Evolutionary conservation across 2,888 invertebrate species (phyloP).

Genomic region (Platycheirus rosarum): DNA sequence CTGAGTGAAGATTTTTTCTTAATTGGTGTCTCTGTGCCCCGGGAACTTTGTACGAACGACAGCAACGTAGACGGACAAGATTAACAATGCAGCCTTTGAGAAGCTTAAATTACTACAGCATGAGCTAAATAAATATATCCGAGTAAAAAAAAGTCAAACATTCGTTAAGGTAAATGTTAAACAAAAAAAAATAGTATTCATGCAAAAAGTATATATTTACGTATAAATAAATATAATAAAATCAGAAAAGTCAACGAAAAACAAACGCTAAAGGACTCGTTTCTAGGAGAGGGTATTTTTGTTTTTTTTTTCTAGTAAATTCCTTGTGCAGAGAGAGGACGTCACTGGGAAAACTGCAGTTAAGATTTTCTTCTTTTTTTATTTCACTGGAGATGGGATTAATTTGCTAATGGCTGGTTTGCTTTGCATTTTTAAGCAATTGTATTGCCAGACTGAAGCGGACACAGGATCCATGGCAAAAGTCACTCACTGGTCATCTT

Average conservation of each 20-base stretch:
- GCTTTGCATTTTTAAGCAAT: constrained; percentile 5
- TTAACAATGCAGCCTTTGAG: constrained; percentile 57
- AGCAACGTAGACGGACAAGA: constrained; percentile 17
- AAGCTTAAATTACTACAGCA: constrained; percentile 55
- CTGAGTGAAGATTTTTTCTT: constrained; percentile 17
- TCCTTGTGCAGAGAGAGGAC: background rate
- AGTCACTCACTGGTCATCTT: constrained; percentile 1
- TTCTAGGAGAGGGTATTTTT: background rate
- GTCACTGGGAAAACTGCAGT: background rate
- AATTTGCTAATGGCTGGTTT: constrained; percentile 31
- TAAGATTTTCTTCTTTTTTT: background rate
- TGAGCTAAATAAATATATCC: constrained; percentile 44
- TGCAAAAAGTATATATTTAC: background rate
- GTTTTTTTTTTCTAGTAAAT: background rate
- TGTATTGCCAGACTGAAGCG: background rate
- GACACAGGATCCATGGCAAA: background rate
- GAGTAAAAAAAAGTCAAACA: constrained; percentile 46
- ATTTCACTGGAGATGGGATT: background rate
- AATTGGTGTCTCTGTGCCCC: constrained; percentile 36
- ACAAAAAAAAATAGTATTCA: constrained; percentile 1
- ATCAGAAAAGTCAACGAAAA: constrained; percentile 28
- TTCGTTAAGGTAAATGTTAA: constrained; percentile 51
- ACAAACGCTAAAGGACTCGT: constrained; percentile 1
- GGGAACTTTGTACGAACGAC: constrained; percentile 5
- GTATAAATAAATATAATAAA: constrained; percentile 15